Conservation (phyloP, 1,140 invertebrate genomes). For the Bombus affinis region DNA sequence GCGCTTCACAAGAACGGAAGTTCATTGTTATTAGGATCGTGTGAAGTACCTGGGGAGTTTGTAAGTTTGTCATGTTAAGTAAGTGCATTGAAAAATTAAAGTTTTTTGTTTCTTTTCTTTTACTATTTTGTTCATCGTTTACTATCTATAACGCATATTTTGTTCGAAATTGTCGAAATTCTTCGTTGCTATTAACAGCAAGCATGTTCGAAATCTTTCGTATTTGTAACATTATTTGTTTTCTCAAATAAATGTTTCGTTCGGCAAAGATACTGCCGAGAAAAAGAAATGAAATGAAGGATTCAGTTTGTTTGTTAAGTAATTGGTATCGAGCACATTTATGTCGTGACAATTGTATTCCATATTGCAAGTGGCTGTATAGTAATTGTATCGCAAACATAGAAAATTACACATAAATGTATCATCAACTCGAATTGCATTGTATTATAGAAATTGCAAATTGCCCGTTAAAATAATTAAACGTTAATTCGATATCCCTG, state of each 20-base stretch:
- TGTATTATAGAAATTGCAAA: neutral
- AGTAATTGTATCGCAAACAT: neutral
- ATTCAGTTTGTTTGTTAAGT: neutral
- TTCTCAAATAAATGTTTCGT: neutral
- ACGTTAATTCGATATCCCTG: too few species aligned
- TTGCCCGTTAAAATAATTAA: neutral
- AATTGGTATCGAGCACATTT: neutral
- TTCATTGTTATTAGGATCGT: constrained; percentile 61
- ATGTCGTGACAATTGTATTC: neutral
- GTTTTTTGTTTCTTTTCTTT: neutral
- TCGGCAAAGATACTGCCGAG: too few species aligned
- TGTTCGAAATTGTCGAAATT: neutral
- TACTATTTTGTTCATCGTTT: neutral
- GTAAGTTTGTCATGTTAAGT: constrained; percentile 27
- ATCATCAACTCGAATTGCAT: neutral
- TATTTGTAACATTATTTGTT: neutral
- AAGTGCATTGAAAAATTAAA: constrained; percentile 40
- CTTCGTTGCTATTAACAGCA: neutral
- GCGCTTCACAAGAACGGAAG: constrained; percentile 56
- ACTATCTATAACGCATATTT: neutral
- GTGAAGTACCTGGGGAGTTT: constrained; percentile 50
- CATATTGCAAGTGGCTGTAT: neutral
- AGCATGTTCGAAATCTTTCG: neutral
- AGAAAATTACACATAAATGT: neutral
- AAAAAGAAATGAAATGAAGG: too few species aligned